A percentile compares a stretch with the other conserved stretches of the same genome.
Evolutionary conservation across 2,888 invertebrate species (phyloP).

Genomic region (Tiphia femorata): DNA sequence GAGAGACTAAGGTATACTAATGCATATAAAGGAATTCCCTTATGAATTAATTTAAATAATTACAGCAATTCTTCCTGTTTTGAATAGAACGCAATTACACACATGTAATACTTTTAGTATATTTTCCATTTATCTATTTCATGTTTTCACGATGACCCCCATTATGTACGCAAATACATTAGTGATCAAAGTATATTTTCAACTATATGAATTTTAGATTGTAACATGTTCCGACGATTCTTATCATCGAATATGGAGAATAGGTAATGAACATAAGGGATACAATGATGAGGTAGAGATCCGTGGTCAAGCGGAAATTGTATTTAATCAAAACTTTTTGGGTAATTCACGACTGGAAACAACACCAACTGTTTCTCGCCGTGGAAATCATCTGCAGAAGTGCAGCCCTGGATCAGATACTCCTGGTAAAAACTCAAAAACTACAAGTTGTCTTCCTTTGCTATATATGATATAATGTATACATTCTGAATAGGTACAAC

Average conservation of each 20-base stretch:
- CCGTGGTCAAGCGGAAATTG: constrained; percentile 70
- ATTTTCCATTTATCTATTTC: not conserved
- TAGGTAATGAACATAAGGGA: constrained; percentile 71
- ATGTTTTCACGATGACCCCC: too few species aligned
- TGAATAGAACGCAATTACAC: constrained; percentile 1
- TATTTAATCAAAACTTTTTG: constrained; percentile 46
- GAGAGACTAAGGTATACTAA: constrained; percentile 73
- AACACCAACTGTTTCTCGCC: constrained; percentile 54
- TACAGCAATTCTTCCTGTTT: not conserved
- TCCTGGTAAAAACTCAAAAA: constrained; percentile 29
- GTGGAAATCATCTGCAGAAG: constrained; percentile 41
- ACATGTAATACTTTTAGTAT: not conserved
- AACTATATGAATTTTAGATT: constrained; percentile 32
- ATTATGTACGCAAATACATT: too few species aligned
- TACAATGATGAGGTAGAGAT: constrained; percentile 64
- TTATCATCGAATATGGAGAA: constrained; percentile 81
- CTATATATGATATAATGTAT: not conserved
- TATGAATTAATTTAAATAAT: constrained; percentile 6
- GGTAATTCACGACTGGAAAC: constrained; percentile 50
- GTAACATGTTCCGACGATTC: constrained; percentile 89
- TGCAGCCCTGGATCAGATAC: constrained; percentile 52
- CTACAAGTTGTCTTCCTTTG: not conserved
- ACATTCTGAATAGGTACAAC: constrained; percentile 21
- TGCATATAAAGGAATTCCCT: too few species aligned
- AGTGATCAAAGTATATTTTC: too few species aligned